Conservation (phyloP, 2,797 vertebrate genomes). For the Lithobates sylvaticus region DNA sequence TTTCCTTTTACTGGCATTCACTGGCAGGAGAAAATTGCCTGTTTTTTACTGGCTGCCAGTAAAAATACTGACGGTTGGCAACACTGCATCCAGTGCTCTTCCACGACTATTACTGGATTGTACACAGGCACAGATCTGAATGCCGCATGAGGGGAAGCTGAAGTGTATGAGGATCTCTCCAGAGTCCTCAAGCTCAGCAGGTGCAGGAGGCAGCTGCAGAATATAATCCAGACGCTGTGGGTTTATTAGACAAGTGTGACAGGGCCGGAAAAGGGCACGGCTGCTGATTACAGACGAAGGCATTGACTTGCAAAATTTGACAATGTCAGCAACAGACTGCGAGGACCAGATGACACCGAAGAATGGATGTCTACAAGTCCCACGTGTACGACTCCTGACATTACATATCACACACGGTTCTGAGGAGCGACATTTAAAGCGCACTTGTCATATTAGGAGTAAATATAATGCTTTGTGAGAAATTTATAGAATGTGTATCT, state of each 20-base stretch:
- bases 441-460: too few relatives aligned
- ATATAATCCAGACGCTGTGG: neutral
- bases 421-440: too few relatives aligned
- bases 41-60: too few relatives aligned
- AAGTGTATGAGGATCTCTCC: neutral
- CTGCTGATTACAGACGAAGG: neutral
- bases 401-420: too few relatives aligned
- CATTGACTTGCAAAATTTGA: neutral
- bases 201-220: constrained; percentile 1
- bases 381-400: neutral
- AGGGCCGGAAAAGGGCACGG: neutral
- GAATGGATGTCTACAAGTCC: neutral
- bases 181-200: neutral
- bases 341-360: neutral
- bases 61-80: too few relatives aligned
- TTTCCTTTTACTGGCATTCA: too few relatives aligned
- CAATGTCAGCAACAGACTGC: neutral
- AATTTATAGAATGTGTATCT: too few relatives aligned
- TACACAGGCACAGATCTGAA: neutral
- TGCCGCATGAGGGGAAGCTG: neutral
- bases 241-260: constrained; percentile 5
- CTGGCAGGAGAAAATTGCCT: too few relatives aligned
- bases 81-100: neutral
- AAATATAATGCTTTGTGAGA: too few relatives aligned
- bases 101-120: neutral